Base-by-base conservation (phyloP, 2,797 vertebrate genomes). In the Syngnathus rostellatus region DNA sequence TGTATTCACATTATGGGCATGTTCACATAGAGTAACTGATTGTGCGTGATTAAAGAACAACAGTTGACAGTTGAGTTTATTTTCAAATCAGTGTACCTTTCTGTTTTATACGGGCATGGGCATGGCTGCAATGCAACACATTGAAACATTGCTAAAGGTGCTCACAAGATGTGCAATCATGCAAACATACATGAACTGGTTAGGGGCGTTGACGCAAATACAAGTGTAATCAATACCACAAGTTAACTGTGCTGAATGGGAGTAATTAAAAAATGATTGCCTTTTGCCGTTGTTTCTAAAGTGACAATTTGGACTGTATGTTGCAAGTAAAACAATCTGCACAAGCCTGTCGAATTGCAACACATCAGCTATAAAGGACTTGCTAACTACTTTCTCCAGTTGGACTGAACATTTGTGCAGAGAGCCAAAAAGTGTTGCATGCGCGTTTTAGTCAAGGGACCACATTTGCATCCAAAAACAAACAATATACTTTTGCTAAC, bases 341-440 rank as follows among this genome's bases (percentile, higher is more conserved):
- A 70, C 68, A 45, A 50, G 40, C 25, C 37, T 31, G 62, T 64
- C 65, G 19, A 65, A 25, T 54, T 63, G 25, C 5, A 8, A 57
- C 31, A 38, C 6, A 25, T 5, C 11, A 45, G 43, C 64, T 41
- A 31, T 37, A 40, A 38, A 8, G 55, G 54, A n/a, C 51, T 17
- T 66, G 41, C 72, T 70, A 63, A 68, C 59, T 23, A 8, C 55
- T 65, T 55, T 57, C 0, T 6, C 68, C 45, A 69, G 66, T 58
- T 63, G 16, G 51, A 64, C 61, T 43, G 54, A 51, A 55, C 41
- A 19, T 63, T 16, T 46, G 55, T 68, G 39, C 19, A 3, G 21
- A 63, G n/a, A 9, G 8, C 21, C 23, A 64, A 50, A 72, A 31
- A 41, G 14, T 45, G 62, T 68, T 63, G 63, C 55, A 51, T 59